Percentiles rank a stretch among this genome's conserved stretches.
phyloP scores from a whole-genome alignment of 2,113 vertebrate species.

The Chloebia gouldiae region DNA sequence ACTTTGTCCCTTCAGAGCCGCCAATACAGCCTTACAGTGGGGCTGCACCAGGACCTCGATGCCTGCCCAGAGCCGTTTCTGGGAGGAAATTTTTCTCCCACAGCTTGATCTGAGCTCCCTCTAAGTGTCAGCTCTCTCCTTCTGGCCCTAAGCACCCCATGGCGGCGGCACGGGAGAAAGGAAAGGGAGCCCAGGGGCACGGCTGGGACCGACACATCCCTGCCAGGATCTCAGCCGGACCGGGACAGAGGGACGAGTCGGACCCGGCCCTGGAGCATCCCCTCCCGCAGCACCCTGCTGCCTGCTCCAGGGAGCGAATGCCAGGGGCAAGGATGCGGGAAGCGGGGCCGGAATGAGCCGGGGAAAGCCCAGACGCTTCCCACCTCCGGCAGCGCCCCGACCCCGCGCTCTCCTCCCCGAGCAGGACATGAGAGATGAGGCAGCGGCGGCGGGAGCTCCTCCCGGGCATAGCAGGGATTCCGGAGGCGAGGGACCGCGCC shows the following conservation, averaged over 20 bases:
- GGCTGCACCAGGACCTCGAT: background rate
- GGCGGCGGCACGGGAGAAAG: background rate
- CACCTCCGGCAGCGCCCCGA: background rate
- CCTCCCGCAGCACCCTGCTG: too few relatives aligned
- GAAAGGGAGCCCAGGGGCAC: background rate
- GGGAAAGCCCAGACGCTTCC: background rate
- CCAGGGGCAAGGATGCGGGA: fast-evolving
- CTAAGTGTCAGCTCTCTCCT: background rate
- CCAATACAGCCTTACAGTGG: fast-evolving
- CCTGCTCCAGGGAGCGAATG: too few relatives aligned
- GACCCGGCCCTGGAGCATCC: background rate
- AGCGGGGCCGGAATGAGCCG: background rate
- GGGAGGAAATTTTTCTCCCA: background rate
- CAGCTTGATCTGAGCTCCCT: background rate
- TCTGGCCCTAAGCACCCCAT: background rate
- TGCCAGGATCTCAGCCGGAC: background rate
- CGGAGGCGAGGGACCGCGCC: fast-evolving
- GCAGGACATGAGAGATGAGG: background rate
- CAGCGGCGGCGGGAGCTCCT: background rate
- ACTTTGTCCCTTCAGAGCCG: background rate
- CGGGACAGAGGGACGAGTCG: background rate
- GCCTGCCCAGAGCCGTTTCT: background rate
- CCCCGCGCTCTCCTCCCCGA: background rate
- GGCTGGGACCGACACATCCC: background rate
- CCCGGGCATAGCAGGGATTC: background rate